Base-by-base conservation (phyloP, 2,113 vertebrate species). In the Aleadryas rufinucha region DNA sequence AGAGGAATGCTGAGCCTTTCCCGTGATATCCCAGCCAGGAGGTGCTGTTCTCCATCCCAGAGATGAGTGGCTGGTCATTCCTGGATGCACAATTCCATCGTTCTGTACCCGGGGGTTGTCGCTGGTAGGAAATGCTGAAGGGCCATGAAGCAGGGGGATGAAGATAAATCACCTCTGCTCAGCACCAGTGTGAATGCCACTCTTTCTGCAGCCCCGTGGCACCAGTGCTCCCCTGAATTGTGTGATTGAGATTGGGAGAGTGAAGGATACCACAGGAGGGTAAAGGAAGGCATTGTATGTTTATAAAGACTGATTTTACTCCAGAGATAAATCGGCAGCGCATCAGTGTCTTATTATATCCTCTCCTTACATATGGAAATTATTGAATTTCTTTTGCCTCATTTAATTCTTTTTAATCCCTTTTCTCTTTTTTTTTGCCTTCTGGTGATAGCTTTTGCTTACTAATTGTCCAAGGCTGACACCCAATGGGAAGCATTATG, bases 281-380 rank as follows among this genome's bases (percentile, higher is more conserved):
- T 59, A 82, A 94, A 95, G 77, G 90, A 20, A 81, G 84, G 72
- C 82, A 81, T 79, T 95, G 92, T 83, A 6, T 49, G 54, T 33
- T 87, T 92, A 90, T 88, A 91, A 92, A 94, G 83, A 57, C 91
- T 83, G 85, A 54, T 86, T 93, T 95, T 76, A 61, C 78, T 95
- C 83, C 88, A 89, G 74, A 95, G 60, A 95, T 60, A 96, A 96
- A 95, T 87, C 90, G 64, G 80, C 84, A 68, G 66, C 90, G 92
- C 87, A 94, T 93, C 95, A 88, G 79, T 97, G 85, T 76, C 85
- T 94, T 84, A 84, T 93, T 96, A 95, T 53, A 91, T 72, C 86
- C 83, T 63, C 84, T 84, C 94, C 95, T 95, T 97, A 93, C 95
- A 97, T 74, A 97, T 96, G 95, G 95, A 97, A 97, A 97, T 96